A percentile compares a stretch with the other conserved stretches of the same genome.
Conservation (phyloP, 1,140 invertebrate genomes). For the Drosophila rufa region DNA sequence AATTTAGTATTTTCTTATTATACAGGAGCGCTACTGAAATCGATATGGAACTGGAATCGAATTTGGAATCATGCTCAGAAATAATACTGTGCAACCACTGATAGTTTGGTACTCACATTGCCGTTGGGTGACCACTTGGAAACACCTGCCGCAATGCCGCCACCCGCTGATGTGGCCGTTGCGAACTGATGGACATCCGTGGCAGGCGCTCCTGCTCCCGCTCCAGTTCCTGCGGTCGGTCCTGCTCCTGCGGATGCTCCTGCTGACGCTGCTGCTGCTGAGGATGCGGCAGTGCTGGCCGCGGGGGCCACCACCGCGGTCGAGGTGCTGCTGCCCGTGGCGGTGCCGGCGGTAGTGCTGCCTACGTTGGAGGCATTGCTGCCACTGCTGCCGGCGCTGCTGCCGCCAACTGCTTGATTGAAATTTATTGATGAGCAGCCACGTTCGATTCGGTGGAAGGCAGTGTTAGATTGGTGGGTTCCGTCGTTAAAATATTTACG, state of each 20-base stretch:
- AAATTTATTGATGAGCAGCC: constrained; percentile 77
- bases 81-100: too few species aligned
- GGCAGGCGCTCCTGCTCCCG: constrained; percentile 23
- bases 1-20: neutral
- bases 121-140: constrained; percentile 84
- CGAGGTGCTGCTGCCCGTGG: constrained; percentile 68
- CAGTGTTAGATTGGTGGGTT: constrained; percentile 66
- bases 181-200: constrained; percentile 45
- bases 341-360: constrained; percentile 67
- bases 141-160: constrained; percentile 38
- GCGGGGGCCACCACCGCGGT: constrained; percentile 60
- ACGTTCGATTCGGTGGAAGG: constrained; percentile 48
- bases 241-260: constrained; percentile 25
- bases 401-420: constrained; percentile 79
- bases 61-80: neutral
- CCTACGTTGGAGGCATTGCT: constrained; percentile 77
- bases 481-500: constrained; percentile 83
- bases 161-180: constrained; percentile 32
- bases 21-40: neutral
- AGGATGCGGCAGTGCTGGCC: constrained; percentile 10
- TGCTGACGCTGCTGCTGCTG: constrained; percentile 15
- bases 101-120: constrained; percentile 72
- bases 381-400: constrained; percentile 75
- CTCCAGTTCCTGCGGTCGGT: constrained; percentile 9
- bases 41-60: neutral